These are phyloP conservation scores for Amphipyra tragopoginis DNA, from an alignment of 2,888 invertebrate species.

Conservation along the genomic window DNA sequence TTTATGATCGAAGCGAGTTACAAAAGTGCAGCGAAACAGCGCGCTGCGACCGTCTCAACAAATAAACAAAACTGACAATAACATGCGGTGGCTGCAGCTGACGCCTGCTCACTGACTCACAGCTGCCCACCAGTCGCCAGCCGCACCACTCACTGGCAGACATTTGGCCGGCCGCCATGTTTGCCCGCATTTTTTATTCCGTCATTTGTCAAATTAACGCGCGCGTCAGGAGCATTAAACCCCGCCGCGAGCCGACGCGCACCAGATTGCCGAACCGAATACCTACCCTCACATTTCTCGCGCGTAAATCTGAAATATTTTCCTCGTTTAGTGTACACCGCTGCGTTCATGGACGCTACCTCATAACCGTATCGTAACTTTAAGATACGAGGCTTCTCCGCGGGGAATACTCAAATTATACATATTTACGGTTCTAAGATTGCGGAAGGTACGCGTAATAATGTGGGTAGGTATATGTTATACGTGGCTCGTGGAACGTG, in stretches of 20 bases:
- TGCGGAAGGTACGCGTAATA: conserved; percentile 3
- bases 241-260: conserved; percentile 11
- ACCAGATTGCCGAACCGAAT: conserved; percentile 15
- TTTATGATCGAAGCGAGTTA: conserved; percentile 17
- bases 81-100: neutral
- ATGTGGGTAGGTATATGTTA: neutral
- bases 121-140: neutral
- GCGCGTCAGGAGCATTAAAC: conserved; percentile 11
- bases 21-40: conserved; percentile 6
- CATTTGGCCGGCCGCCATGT: conserved; percentile 3
- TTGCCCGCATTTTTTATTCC: conserved; percentile 21
- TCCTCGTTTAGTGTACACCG: conserved; percentile 21
- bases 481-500: neutral
- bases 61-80: conserved; percentile 11
- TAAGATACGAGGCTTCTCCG: conserved; percentile 18
- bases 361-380: conserved; percentile 32
- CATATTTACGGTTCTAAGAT: conserved; percentile 36
- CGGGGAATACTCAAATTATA: conserved; percentile 38
- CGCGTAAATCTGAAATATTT: conserved; percentile 37
- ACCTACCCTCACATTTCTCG: conserved; percentile 9
- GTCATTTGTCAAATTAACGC: conserved; percentile 24
- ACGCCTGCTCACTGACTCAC: neutral
- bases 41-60: neutral
- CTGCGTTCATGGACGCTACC: conserved; percentile 24
- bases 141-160: neutral